These are phyloP conservation scores for Sphaeridia pumilis DNA, from an alignment of 2,888 invertebrate genomes.

Conservation along the genomic window DNA sequence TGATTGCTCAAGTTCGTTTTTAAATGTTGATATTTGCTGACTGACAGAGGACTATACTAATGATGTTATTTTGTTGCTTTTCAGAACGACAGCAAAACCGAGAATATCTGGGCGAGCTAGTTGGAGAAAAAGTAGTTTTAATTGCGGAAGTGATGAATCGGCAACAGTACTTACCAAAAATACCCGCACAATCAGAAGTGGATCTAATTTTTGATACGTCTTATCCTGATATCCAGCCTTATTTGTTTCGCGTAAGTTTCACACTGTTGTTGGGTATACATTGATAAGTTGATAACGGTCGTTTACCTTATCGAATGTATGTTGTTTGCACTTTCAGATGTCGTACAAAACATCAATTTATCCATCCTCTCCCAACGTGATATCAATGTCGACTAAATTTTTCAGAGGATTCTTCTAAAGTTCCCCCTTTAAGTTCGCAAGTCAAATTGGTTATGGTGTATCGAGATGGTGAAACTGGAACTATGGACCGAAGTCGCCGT, in stretches of 20 bases:
- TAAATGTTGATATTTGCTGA: not conserved
- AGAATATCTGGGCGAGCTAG: conserved; percentile 72
- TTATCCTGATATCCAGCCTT: conserved; percentile 89
- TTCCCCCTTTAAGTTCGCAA: no score
- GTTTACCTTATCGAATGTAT: no score
- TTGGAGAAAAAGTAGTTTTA: conserved; percentile 86
- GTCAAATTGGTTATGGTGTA: no score
- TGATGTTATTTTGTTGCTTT: conserved; percentile 21
- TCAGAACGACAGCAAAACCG: conserved; percentile 69
- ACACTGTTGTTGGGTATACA: no score
- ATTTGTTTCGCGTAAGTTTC: conserved; percentile 71
- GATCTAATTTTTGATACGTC: conserved; percentile 89
- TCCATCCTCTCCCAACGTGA: conserved; percentile 17
- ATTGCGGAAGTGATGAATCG: conserved; percentile 92
- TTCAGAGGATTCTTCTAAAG: conserved; percentile 14
- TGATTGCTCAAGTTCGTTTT: conserved; percentile 3
- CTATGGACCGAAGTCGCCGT: no score
- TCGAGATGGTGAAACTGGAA: no score
- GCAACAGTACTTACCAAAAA: conserved; percentile 91
- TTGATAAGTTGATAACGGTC: no score
- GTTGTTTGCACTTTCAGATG: conserved; percentile 39
- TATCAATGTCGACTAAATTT: conserved; percentile 15
- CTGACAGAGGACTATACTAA: conserved; percentile 6
- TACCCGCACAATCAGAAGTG: conserved; percentile 82
- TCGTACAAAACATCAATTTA: conserved; percentile 55